Base-by-base conservation (phyloP, 1,140 invertebrate genomes). In the Cyclargus thomasi region DNA sequence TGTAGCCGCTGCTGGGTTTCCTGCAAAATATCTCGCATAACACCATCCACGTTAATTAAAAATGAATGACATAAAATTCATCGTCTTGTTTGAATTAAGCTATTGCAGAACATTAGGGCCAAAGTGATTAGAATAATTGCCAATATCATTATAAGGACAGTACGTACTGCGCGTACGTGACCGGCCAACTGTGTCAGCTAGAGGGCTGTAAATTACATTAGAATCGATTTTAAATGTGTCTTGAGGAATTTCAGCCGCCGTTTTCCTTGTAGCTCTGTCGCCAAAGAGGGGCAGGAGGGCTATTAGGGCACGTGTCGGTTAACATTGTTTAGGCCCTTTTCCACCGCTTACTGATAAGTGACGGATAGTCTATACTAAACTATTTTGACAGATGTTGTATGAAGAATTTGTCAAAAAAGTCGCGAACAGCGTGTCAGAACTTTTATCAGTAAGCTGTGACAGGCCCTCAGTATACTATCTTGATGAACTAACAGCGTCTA, bases 151-250 rank as follows among this genome's bases (percentile, higher is more conserved):
- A 86, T 70, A 57, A 17, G 55, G 73, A 74, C 76, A 74, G 73
- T 70, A 74, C 71, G 53, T 59, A 59, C 20, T 4, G 20, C 68
- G 80, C 75, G 75, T 88, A 84, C 81, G 81, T 86, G 84, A 84
- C 84, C 68, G 67, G 70, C 78, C 71, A 83, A 83, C 70, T 88
- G 75, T 83, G 85, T 81, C 82, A 83, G 39, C 65, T 63, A 75
- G 77, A 79, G 20, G 62, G 39, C 21, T 64, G 67, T 73, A 69
- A 77, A 74, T 65, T 69, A 70, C 62, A 64, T 36, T 53, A 74
- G 74, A 76, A 81, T 79, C 71, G 66, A 70, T 77, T 74, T 64
- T 78, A 78, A 78, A 78, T 79, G 65, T 75, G 3, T 70, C 55
- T 73, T 62, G 63, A 18, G 67, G 62, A 21, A 62, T 35, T 63